Evolutionary conservation across 1,140 invertebrate species (phyloP), one percentile per base, ranked within the genome.

Genomic region (Cyclina sinensis): DNA sequence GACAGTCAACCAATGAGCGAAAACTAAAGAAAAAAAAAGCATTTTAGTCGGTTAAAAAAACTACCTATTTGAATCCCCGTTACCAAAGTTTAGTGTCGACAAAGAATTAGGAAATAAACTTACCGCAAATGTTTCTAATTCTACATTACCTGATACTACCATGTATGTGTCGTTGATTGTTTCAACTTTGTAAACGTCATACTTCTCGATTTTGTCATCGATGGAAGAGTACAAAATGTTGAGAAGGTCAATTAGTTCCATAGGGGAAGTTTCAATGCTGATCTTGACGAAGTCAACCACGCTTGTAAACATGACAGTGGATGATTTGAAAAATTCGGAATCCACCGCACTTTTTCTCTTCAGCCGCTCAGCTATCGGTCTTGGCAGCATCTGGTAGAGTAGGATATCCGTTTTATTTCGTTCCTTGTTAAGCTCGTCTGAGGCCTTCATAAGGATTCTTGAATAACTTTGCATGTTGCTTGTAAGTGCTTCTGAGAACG

Each of bases 291-390:
- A 86, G 43, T 86, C n/a, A 24, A 86, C 74, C 16, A 86, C 51
- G 18, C 73, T 48, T 16, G 84, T 76, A 37, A 86, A 86, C 84
- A 86, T 86, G 0, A 86, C 57, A 14, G 84, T 86, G 1, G 73
- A 48, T 16, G 84, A 78, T 48, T 86, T 86, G 37, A 79, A 86
- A 35, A 62, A 86, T 48, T 86, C 84, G 7, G 84, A 86, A 18
- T 86, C 74, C 18, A 86, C 54, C 21, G 78, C 43, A 32, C 76
- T 59, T 9, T 57, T 59, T 37, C 80, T 54, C 54, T 91, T 91
- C 21, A 91, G 59, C 27, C 81, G 37, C 2, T 91, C 89, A 3
- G 91, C 89, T 11, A 90, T 83, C 7, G 84, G 84, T 59, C 73
- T 89, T 0, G 90, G 84, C 18, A 86, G 48, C 84, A 86, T 86